Evolutionary conservation across 2,797 vertebrate species (phyloP), one percentile per base, ranked within the genome.

Genomic region (Mycteria americana): DNA sequence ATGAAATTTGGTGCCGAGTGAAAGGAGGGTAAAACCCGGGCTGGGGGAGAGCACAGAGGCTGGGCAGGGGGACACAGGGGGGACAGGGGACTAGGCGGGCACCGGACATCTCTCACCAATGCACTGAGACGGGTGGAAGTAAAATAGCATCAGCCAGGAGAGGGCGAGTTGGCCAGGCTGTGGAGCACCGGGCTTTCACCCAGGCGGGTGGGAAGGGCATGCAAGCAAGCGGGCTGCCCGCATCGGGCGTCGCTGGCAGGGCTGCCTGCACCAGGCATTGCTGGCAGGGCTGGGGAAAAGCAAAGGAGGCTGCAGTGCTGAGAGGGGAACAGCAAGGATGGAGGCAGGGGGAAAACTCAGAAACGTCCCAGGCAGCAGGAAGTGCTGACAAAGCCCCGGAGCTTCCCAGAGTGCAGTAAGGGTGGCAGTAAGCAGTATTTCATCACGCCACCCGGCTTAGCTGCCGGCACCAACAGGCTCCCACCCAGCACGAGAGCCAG

Each of bases 321-420:
- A 41, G 72, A 19, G 35, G n/a, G 30, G 19, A 89, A 23, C 33
- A 31, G 35, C 4, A 9, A 88, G 73, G 28, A 39, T 43, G 67
- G 33, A 80, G 30, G 45, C 46, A 64, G 27, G 50, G 83, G 56
- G 23, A 3, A 95, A 85, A 77, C 62, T 82, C 89, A 46, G 75
- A 63, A 72, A 37, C 0, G 0, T 85, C 78, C 67, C 56, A 83
- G 73, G 83, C 80, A 73, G 65, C 5, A 4, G 93, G 91, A 96
- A 85, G 80, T 59, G 62, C 82, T 96, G 91, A 93, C 85, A 79
- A 95, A 96, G 64, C 54, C 59, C 23, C 2, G 3, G 74, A 94
- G 82, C 93, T 95, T 93, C 76, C 96, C 16, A 13, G 64, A 85
- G 87, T 7, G 9, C 69, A 18, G 83, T 95, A 96, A 95, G 85